Evolutionary conservation across 23 tunicate species (phyloP), one percentile per base, ranked within the genome.

Genomic region (Ciona savignyi): DNA sequence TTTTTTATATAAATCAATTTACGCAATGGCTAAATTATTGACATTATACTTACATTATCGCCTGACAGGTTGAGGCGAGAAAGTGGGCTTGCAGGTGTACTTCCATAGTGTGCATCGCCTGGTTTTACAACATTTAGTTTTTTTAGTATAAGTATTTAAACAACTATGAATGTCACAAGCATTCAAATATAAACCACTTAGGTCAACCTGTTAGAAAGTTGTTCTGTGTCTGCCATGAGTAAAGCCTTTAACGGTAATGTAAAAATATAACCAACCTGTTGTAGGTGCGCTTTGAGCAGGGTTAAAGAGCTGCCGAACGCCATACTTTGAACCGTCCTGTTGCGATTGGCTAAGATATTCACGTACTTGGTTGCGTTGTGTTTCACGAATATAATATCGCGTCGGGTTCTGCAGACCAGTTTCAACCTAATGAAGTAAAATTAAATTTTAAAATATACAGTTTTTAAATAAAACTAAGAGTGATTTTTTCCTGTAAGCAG

Each of bases 1-100:
- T n/a, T n/a, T n/a, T n/a, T n/a, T n/a, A n/a, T n/a, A n/a, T n/a
- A n/a, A n/a, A n/a, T n/a, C n/a, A n/a, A n/a, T n/a, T n/a, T n/a
- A n/a, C n/a, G n/a, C n/a, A n/a, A n/a, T n/a, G n/a, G n/a, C n/a
- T n/a, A n/a, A n/a, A n/a, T n/a, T n/a, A n/a, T n/a, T n/a, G n/a
- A n/a, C n/a, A n/a, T n/a, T n/a, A n/a, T n/a, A n/a, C n/a, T n/a
- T n/a, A n/a, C 61, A 49, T 20, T 20, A 49, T 20, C 61, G 20
- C 61, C 61, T 6, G 93, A 86, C 19, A 86, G 74, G 33, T 80
- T 66, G 20, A 86, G 64, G 1, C 85, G 85, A n/a, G 81, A 70
- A n/a, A 86, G 62, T 33, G 93, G 93, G 32, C 93, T 86, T 30
- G 93, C 93, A 15, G 93, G 93, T 61, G 84, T 78, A 61, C 85